Evolutionary conservation across 2,888 invertebrate genomes (phyloP), one percentile per base, ranked within the genome.

Genomic region (Temnothorax unifasciatus): DNA sequence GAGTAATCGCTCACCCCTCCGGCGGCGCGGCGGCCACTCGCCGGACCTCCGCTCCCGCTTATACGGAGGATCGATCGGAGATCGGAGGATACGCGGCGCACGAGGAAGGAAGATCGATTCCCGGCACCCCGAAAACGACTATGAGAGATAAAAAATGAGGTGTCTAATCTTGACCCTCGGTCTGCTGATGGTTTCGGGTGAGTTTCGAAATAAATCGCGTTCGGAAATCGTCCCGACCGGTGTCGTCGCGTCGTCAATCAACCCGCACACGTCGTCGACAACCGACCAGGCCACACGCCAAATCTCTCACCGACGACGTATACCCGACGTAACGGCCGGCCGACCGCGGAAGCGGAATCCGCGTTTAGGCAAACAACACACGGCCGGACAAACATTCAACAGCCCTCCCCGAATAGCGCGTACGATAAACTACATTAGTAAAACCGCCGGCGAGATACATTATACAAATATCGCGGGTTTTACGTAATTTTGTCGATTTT

Each of bases 131-230:
- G 75, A 64, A 34, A 84, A 61, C 89, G 90, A 90, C 86, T 90
- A 90, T 90, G 90, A 90, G 88, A 91, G 90, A 90, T 83, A 91
- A 88, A 94, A 93, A 92, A 94, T 94, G 94, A 94, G 89, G 92
- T 91, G 93, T 91, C 91, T 94, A 89, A 92, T 94, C 90, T 90
- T 94, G 85, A 92, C 93, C 91, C 91, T 94, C 88, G 92, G 93
- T 86, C 92, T 94, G 76, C 92, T 94, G 86, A 93, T 94, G 86
- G 93, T 94, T 85, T 93, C 94, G 90, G 94, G 94, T 94, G 91
- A 94, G 94, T 93, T 79, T 21, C 4, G 11, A 25, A 79, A 79
- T 79, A 71, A 52, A 79, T 83, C 69, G 64, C 68, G 3, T n/a
- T 38, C 41, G 54, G 41, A 74, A 59, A 74, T 59, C 50, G 25